Evolutionary conservation across 2,797 vertebrate species (phyloP), one percentile per base, ranked within the genome.

Genomic region (Cottoperca gobio): DNA sequence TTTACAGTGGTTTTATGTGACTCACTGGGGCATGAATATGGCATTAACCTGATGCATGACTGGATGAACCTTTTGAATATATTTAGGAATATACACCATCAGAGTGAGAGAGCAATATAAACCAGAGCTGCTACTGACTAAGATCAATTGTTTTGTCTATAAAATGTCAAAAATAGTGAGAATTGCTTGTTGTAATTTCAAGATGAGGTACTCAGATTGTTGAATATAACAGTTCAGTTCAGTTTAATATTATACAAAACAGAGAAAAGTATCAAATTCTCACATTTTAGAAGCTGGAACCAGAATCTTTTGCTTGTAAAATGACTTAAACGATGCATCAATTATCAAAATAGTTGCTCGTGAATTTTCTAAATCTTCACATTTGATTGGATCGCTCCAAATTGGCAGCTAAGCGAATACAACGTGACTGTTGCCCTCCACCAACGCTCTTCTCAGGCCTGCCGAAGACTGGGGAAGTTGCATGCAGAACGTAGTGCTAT

Each of bases 21-120:
- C 58, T 67, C 68, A 59, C 8, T 72, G 76, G 10, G 16, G 28
- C 73, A 67, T 66, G 13, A 82, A 46, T 45, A 26, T 24, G 28
- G 6, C 42, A 71, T 74, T 58, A 57, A 70, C 53, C 40, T 70
- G 72, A 76, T 59, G 73, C 31, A 57, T 46, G 33, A 31, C 14
- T 1, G 7, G 31, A 61, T 70, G 23, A 59, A 63, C 9, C 2
- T n/a, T n/a, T 40, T 35, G 23, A 6, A 35, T 40, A 19, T 28
- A 13, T 59, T 26, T 9, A 42, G 39, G 14, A 4, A 24, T 9
- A 40, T 58, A 55, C 35, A 26, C 2, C 21, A 5, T 42, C 37
- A 28, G 39, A 60, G 9, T 40, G 13, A 40, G 8, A 40, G 21
- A 37, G 10, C 37, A 40, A 35, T 60, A 43, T 24, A 11, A 43